A percentile compares a stretch with the other conserved stretches of the same genome.
phyloP scores from a whole-genome alignment of 2,888 invertebrate species.

The Netelia virgata region DNA sequence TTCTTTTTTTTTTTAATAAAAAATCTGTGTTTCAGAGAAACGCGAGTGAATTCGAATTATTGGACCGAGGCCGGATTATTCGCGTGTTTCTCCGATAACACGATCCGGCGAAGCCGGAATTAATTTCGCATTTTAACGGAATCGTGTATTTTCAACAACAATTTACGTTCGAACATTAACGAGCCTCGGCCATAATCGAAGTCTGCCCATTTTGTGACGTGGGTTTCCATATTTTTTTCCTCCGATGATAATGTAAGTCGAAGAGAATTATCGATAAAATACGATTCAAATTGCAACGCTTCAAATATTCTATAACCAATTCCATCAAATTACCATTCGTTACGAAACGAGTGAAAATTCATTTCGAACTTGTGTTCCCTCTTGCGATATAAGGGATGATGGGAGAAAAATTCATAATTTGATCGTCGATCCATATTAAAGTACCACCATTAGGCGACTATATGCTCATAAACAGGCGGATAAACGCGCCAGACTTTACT shows the following conservation, averaged over 20 bases:
- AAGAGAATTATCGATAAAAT: neutral
- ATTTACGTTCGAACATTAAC: neutral
- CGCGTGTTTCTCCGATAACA: constrained; percentile 31
- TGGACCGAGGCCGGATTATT: constrained; percentile 32
- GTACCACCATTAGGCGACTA: neutral
- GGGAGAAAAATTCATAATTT: too few species aligned
- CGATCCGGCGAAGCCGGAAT: neutral
- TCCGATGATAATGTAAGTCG: neutral
- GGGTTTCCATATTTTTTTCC: neutral
- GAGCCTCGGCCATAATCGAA: too few species aligned
- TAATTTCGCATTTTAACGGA: constrained; percentile 14
- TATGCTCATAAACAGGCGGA: constrained; percentile 9
- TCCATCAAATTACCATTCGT: too few species aligned
- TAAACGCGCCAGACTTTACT: constrained; percentile 7
- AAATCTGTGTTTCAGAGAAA: neutral
- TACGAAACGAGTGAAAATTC: too few species aligned
- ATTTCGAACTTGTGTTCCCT: neutral
- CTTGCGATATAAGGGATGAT: too few species aligned
- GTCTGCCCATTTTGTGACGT: neutral
- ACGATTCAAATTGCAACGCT: too few species aligned
- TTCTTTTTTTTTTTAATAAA: constrained; percentile 10
- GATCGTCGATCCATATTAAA: neutral
- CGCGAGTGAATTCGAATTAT: constrained; percentile 36
- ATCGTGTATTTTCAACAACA: constrained; percentile 23
- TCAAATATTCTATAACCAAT: too few species aligned